A percentile compares a stretch with the other conserved stretches of the same genome.
These are phyloP conservation scores for Rhagoletis zephyria DNA, from an alignment of 1,140 invertebrate species.

Conservation along the genomic window DNA sequence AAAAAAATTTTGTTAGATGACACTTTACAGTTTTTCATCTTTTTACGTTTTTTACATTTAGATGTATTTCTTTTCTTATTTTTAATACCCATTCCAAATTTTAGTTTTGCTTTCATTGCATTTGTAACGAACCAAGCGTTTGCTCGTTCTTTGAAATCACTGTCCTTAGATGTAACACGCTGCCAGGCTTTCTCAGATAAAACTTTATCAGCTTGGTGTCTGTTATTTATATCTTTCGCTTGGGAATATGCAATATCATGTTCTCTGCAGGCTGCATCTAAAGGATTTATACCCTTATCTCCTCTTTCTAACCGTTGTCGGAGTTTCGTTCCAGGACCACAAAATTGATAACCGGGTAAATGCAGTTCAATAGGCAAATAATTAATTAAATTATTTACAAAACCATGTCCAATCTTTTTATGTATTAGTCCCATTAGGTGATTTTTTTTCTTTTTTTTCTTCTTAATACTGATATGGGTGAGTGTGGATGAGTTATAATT, in stretches of 20 bases:
- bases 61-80: slow-evolving; percentile 42
- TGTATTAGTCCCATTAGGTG: not conserved
- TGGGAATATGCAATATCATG: slow-evolving; percentile 74
- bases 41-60: slow-evolving; percentile 18
- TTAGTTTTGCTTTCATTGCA: slow-evolving; percentile 58
- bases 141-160: slow-evolving; percentile 58
- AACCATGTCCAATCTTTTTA: not conserved
- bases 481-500: not conserved
- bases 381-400: slow-evolving; percentile 58
- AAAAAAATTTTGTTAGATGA: slow-evolving; percentile 24
- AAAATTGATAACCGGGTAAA: slow-evolving; percentile 74
- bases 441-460: not conserved
- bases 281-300: slow-evolving; percentile 72
- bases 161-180: slow-evolving; percentile 69
- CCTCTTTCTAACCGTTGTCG: slow-evolving; percentile 69
- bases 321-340: slow-evolving; percentile 62
- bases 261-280: slow-evolving; percentile 73
- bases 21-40: not conserved
- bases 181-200: slow-evolving; percentile 71
- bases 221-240: slow-evolving; percentile 64
- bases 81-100: slow-evolving; percentile 57
- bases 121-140: slow-evolving; percentile 58
- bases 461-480: not conserved
- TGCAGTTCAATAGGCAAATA: slow-evolving; percentile 62
- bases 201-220: slow-evolving; percentile 71